Evolutionary conservation across 2,797 vertebrate genomes (phyloP).

Genomic region (Clarias pachynema): DNA sequence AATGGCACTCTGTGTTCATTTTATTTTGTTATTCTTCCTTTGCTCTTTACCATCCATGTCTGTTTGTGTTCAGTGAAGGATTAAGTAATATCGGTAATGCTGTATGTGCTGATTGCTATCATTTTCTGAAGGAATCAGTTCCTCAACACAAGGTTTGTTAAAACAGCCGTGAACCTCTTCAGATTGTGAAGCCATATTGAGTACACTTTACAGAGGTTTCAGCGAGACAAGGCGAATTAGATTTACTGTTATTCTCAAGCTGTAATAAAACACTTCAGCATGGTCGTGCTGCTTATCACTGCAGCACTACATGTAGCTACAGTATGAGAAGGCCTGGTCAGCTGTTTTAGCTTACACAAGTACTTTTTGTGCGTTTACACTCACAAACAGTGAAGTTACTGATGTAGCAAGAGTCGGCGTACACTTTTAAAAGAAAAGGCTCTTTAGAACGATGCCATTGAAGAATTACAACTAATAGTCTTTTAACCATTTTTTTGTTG

Average conservation of each 20-base stretch:
- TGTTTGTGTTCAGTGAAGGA: conserved; percentile 33
- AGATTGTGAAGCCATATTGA: background rate
- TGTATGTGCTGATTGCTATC: background rate
- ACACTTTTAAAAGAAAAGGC: background rate
- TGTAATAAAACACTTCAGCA: background rate
- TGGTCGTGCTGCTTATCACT: background rate
- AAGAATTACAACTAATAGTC: background rate
- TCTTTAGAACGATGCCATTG: background rate
- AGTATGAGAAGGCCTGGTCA: background rate
- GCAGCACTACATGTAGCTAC: conserved; percentile 11
- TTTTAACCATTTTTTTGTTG: background rate
- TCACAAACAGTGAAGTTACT: background rate
- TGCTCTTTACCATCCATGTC: conserved; percentile 19
- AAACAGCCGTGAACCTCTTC: background rate
- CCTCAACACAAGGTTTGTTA: conserved; percentile 5
- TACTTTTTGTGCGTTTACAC: background rate
- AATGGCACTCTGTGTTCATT: conserved; percentile 42
- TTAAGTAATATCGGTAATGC: conserved; percentile 18
- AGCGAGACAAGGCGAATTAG: background rate
- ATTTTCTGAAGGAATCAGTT: conserved; percentile 26
- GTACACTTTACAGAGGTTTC: background rate
- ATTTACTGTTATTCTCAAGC: background rate
- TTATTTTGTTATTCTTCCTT: conserved; percentile 16
- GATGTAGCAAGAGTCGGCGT: background rate
- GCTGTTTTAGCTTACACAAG: conserved; percentile 2